A percentile compares a stretch with the other conserved stretches of the same genome.
Evolutionary conservation across 2,888 invertebrate species (phyloP).

Genomic region (Trissonchulus latispiculum): DNA sequence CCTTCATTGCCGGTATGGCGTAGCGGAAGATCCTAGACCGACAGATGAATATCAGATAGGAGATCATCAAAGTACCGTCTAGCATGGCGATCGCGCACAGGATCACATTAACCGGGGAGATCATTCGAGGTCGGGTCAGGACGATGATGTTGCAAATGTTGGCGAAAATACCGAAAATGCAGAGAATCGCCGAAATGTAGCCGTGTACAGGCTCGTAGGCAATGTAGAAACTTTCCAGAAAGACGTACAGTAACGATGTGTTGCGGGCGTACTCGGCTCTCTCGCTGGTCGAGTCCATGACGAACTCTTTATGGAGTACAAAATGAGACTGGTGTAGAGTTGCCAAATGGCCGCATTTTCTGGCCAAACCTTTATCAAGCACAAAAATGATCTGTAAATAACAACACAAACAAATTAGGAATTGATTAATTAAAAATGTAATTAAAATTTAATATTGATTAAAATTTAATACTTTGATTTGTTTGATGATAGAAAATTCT

Average conservation of each 20-base stretch:
- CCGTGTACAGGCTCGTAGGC: not conserved
- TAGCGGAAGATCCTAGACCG: not conserved
- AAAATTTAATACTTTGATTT: no score
- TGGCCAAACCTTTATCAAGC: no score
- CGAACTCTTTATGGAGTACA: no score
- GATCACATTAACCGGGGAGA: not conserved
- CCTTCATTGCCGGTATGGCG: not conserved
- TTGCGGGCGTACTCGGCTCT: no score
- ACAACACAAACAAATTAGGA: no score
- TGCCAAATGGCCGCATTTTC: no score
- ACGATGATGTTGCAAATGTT: not conserved
- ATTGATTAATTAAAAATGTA: no score
- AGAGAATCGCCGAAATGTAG: not conserved
- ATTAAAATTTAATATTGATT: no score
- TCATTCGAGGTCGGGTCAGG: not conserved
- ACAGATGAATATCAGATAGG: not conserved
- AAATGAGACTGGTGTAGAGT: no score
- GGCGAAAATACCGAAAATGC: not conserved
- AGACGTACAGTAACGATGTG: not conserved
- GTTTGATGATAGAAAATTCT: no score
- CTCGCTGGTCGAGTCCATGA: no score
- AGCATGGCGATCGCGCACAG: not conserved
- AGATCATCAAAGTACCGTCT: not conserved
- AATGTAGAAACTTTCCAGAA: not conserved
- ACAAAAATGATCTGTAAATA: no score